Evolutionary conservation across 1,140 invertebrate species (phyloP).

Genomic region (Notospermus geniculatus): DNA sequence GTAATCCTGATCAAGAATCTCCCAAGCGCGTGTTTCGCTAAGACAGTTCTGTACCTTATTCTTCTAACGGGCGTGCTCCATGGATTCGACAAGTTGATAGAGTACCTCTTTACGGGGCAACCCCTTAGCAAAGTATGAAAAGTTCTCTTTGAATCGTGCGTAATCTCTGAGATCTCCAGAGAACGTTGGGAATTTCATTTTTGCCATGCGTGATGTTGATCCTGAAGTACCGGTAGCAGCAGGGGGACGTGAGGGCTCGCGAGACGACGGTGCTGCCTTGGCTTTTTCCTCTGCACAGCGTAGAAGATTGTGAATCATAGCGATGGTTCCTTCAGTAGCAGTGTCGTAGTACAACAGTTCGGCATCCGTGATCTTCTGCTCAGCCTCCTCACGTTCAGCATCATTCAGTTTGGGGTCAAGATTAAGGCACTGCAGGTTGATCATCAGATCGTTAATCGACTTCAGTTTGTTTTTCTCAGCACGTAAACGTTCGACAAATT

Average conservation of each 20-base stretch:
- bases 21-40: neutral
- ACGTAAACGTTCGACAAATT: too few relatives aligned
- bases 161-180: neutral
- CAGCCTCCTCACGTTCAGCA: too few relatives aligned
- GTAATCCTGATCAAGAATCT: neutral
- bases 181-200: slow-evolving; percentile 5
- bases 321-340: too few relatives aligned
- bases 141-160: neutral
- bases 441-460: too few relatives aligned
- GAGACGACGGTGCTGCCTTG: too few relatives aligned
- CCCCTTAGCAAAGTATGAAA: neutral
- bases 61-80: neutral
- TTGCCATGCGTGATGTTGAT: neutral
- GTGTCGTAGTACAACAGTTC: too few relatives aligned
- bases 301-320: too few relatives aligned
- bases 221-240: neutral
- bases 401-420: too few relatives aligned
- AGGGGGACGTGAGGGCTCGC: neutral
- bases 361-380: too few relatives aligned
- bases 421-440: too few relatives aligned
- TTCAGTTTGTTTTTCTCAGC: too few relatives aligned
- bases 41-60: neutral
- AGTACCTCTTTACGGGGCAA: neutral
- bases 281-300: too few relatives aligned
- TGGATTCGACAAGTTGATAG: slow-evolving; percentile 4